Evolutionary conservation across 2,888 invertebrate genomes (phyloP), one percentile per base, ranked within the genome.

Genomic region (Ornithoptera alexandrae): DNA sequence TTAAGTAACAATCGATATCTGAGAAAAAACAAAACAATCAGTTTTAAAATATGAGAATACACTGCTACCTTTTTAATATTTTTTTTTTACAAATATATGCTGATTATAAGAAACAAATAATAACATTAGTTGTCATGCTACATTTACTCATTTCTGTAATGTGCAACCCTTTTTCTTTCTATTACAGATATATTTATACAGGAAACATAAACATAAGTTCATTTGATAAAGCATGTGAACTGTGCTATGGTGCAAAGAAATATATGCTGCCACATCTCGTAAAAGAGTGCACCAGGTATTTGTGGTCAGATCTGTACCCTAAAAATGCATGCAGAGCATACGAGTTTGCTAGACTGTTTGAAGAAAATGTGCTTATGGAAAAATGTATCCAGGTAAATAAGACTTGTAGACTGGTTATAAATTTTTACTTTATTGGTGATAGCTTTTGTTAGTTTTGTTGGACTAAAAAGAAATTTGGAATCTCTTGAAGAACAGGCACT

Each of bases 201-300:
- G 97, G 97, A 78, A 94, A 94, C 74, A 96, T 97, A 57, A 95
- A 95, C 76, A 94, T 97, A 15, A 94, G 94, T 71, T 96, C 97
- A 0, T 97, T 97, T 82, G 97, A 97, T 78, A 95, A 97, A 80
- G 97, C 97, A 0, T 97, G 97, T 83, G 97, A 97, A 78, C 84
- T 97, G 53, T 97, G 97, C 81, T 97, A 97, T 83, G 97, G 96
- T 68, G 97, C 97, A 15, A 97, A 97, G 80, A 97, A 97, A 80
- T 97, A 97, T 78, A 96, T 97, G 96, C 84, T 97, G 68, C 97
- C 97, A 0, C 95, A 96, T 84, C 92, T 97, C 12, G 96, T 97
- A 0, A 95, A 97, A 74, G 95, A 96, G 76, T 97, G 97, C 81
- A 97, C 97, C 0, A 94, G 95, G 73, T 97, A 95, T 79, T 88